Evolutionary conservation across 2,888 invertebrate genomes (phyloP), one percentile per base, ranked within the genome.

Genomic region (Drosophila atripex): DNA sequence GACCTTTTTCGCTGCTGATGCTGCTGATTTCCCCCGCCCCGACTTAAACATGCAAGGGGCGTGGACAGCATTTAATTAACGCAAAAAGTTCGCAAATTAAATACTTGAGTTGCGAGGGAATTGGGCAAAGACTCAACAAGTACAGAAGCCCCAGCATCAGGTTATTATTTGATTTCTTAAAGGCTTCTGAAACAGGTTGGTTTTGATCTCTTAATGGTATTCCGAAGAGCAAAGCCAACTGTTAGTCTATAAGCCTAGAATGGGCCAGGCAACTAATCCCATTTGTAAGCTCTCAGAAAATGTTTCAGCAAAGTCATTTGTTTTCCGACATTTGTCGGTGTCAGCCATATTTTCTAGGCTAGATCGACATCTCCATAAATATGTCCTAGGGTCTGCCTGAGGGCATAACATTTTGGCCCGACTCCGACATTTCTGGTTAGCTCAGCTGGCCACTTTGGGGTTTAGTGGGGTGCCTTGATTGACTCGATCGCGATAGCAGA

Each of bases 1-100:
- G 82, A 82, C 82, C 88, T 78, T 73, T 73, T 72, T 61, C 45
- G 11, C 28, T 30, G 59, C 32, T 47, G 57, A 58, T 58, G 32
- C 12, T 43, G 60, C 38, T 51, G 66, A 60, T 72, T 83, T 75
- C 66, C 46, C 58, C 51, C 46, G 16, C 39, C 35, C 35, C 23
- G 30, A 55, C 54, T 35, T 25, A 12, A 61, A 80, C 78, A 85
- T 70, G 76, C 76, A 77, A 75, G 68, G 75, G 86, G 77, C 80
- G 86, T 66, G 43, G 32, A 14, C 25, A 28, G 41, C 49, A 55
- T 58, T 59, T 69, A 70, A 69, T 69, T 71, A 69, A 69, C 64
- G 47, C 56, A 49, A 71, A 59, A 72, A 77, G 66, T 57, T 43
- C 47, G 32, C 53, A 63, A 72, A 55, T 65, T 71, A 73, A 58